Evolutionary conservation across 2,888 invertebrate genomes (phyloP).

Genomic region (Acrobasis suavella): DNA sequence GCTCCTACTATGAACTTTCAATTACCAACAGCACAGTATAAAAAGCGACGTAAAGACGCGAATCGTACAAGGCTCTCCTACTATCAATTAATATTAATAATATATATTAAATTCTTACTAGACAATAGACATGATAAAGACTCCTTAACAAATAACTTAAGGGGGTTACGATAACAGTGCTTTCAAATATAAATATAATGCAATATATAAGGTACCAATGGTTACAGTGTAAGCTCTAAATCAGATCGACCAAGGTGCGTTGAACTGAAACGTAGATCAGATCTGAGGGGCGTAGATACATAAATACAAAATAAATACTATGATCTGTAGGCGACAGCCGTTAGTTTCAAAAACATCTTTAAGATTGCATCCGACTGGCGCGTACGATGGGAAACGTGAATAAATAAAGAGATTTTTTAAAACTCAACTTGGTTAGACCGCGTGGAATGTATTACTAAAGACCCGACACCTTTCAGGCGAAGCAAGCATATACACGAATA

Average conservation of each 20-base stretch:
- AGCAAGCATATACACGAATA: conserved; percentile 59
- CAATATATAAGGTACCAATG: conserved; percentile 71
- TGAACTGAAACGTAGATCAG: conserved; percentile 37
- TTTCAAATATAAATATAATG: conserved; percentile 72
- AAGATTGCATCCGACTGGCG: conserved; percentile 73
- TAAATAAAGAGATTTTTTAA: conserved; percentile 47
- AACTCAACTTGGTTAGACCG: conserved; percentile 77
- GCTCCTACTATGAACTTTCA: conserved; percentile 47
- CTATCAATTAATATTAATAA: conserved; percentile 70
- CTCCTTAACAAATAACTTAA: conserved; percentile 80
- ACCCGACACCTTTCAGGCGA: conserved; percentile 81
- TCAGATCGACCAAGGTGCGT: conserved; percentile 56
- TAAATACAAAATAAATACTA: conserved; percentile 32
- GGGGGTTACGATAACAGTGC: conserved; percentile 78
- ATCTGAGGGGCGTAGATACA: conserved; percentile 16
- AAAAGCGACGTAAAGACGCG: conserved; percentile 71
- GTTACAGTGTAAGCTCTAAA: conserved; percentile 72
- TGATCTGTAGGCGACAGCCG: conserved; percentile 45
- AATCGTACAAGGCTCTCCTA: conserved; percentile 75
- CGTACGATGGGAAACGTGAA: conserved; percentile 33
- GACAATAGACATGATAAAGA: conserved; percentile 80
- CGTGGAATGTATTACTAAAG: conserved; percentile 77
- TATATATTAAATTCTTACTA: conserved; percentile 80
- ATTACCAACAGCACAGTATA: conserved; percentile 64
- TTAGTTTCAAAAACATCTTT: conserved; percentile 62